These are phyloP conservation scores for Vultur gryphus DNA, from an alignment of 2,797 vertebrate species.

Conservation along the genomic window DNA sequence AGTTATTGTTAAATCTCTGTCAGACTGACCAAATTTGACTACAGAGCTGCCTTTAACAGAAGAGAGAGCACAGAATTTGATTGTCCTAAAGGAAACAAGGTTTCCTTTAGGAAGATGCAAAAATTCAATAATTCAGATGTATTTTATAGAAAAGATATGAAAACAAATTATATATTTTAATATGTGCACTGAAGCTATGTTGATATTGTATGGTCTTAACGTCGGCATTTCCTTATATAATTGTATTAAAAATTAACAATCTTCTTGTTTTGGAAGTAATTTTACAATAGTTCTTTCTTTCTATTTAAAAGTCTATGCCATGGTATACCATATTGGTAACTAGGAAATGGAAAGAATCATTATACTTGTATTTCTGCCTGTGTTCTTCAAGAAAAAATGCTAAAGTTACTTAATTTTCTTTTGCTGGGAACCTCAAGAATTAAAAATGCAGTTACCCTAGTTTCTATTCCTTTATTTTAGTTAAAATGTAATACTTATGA, in stretches of 20 bases:
- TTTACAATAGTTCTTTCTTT: not conserved
- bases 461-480: constrained; percentile 58
- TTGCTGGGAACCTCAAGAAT: not conserved
- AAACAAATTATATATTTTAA: not conserved
- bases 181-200: not conserved
- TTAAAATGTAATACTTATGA: constrained; percentile 27
- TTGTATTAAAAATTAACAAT: not conserved
- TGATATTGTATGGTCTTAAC: not conserved
- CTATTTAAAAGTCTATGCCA: not conserved
- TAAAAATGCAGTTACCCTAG: constrained; percentile 34
- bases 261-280: not conserved
- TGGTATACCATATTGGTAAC: not conserved
- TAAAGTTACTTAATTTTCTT: not conserved
- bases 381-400: not conserved
- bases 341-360: not conserved
- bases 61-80: not conserved
- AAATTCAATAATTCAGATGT: not conserved
- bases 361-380: not conserved
- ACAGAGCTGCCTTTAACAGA: not conserved
- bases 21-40: not conserved
- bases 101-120: not conserved
- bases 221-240: not conserved
- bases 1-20: not conserved
- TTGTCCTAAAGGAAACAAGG: not conserved
- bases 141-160: not conserved